Conservation (phyloP, 2,113 vertebrate species). For the Turdus rufiventris region DNA sequence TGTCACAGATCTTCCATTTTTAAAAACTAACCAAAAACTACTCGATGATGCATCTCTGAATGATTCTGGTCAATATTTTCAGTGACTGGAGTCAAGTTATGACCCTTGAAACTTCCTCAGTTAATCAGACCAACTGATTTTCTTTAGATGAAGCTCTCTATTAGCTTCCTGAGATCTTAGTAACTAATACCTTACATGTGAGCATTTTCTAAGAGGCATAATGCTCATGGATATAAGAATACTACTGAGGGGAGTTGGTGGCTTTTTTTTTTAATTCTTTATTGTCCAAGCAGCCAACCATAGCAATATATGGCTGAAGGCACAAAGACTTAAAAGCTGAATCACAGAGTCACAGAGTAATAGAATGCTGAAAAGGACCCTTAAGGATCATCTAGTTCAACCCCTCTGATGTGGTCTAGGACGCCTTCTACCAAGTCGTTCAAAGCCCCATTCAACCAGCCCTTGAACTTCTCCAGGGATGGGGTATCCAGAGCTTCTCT, state of each 20-base stretch:
- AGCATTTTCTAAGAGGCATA: background rate
- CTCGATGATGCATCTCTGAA: background rate
- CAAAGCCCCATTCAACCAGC: rapidly evolving
- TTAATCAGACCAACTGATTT: background rate
- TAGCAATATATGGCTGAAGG: background rate
- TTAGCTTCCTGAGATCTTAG: background rate
- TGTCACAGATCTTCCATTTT: background rate
- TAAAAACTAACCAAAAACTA: background rate
- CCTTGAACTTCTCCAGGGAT: background rate
- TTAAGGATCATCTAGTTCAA: background rate
- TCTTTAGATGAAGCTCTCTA: background rate
- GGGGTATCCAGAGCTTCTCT: background rate
- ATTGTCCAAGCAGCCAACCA: background rate
- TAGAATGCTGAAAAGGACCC: background rate
- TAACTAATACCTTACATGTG: background rate
- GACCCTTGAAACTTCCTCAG: rapidly evolving
- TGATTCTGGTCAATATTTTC: background rate
- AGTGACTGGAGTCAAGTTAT: background rate
- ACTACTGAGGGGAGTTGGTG: background rate
- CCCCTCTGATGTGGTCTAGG: rapidly evolving
- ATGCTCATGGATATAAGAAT: background rate
- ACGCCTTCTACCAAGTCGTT: background rate
- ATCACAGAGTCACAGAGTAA: background rate
- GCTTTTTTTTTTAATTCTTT: background rate
- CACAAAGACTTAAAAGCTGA: background rate